Base-by-base conservation (phyloP, 1,140 invertebrate genomes). In the Cyphomyrmex costatus region DNA sequence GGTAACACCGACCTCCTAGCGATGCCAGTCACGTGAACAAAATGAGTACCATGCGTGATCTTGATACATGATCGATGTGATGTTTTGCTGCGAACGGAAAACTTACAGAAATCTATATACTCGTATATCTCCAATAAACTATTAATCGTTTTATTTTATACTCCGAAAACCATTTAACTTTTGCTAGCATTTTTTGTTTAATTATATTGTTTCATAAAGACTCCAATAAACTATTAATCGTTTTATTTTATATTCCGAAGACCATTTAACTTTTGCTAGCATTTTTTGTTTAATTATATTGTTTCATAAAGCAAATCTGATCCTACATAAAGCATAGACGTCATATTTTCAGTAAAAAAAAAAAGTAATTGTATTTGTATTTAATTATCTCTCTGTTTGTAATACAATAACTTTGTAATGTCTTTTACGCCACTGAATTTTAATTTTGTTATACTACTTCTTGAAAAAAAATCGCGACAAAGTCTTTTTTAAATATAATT, bases 11-110 rank as follows among this genome's bases (percentile, higher is more conserved):
- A 79, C n/a, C 33, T 79, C 16, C 19, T 10, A n/a, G 65, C 53
- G 27, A 70, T 86, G 46, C 27, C 42, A 79, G 51, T 51, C 36
- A 24, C 46, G n/a, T 14, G 61, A 68, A 65, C n/a, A 12, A 70
- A 80, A 70, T 46, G 19, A 7, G 76, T 21, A 21, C 27, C 14
- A 30, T 53, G 30, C 61, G 12, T 14, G 66, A 82, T 71, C 3
- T 36, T 24, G 36, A 71, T 71, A 16, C 51, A 60, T 1, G 27
- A 61, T 30, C 27, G 16, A 83, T 27, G 8, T 30, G 24, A 30
- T 12, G 24, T 53, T 3, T 65, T 6, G 10, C 27, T 53, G 3
- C 1, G 16, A 63, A 51, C 24, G 24, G 0, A 66, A 66, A 65
- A 63, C 16, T 10, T 36, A 21, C 12, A 21, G 30, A 73, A 42